Evolutionary conservation across 1,140 invertebrate species (phyloP), one percentile per base, ranked within the genome.

Genomic region (Venturia canescens): DNA sequence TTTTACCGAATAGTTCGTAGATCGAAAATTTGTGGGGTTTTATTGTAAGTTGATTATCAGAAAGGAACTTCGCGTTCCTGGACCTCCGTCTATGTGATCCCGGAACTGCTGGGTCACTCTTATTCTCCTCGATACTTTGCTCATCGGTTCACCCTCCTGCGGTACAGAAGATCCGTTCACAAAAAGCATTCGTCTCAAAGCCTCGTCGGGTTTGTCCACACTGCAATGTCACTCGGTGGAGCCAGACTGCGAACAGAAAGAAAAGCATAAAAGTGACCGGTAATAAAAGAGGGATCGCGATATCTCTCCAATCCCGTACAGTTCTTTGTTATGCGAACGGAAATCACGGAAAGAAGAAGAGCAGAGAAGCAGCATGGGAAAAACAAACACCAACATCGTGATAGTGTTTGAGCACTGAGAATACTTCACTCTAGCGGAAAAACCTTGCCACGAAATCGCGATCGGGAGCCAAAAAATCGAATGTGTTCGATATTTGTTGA

Each of bases 91-190:
- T 63, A 63, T 27, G 27, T 63, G 60, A 63, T 23, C 60, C 60
- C 60, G 60, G 60, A 63, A 63, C 60, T 26, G 60, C 60, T 63
- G 60, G 60, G 60, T 63, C 23, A 63, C 60, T 63, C 60, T 63
- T 4, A 26, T 27, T 63, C 60, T 63, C 27, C 60, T n/a, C 23
- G 60, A 63, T 63, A 63, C 60, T 26, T 63, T 27, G 21, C 60
- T 23, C 60, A 63, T 63, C 23, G 7, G 11, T 26, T 63, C 7
- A 26, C 7, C 23, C 21, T 26, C 60, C 2, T 63, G n/a, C 1
- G 23, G 60, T 15, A 63, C 60, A 26, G 23, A 63, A 63, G 23
- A 63, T 63, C 60, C 9, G 60, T 63, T 63, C 23, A 63, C 23
- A 23, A 63, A 63, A 63, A 63, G 60, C 23, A 63, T 15, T 13